phyloP scores from a whole-genome alignment of 2,797 vertebrate genomes.

The Florisuga fusca region DNA sequence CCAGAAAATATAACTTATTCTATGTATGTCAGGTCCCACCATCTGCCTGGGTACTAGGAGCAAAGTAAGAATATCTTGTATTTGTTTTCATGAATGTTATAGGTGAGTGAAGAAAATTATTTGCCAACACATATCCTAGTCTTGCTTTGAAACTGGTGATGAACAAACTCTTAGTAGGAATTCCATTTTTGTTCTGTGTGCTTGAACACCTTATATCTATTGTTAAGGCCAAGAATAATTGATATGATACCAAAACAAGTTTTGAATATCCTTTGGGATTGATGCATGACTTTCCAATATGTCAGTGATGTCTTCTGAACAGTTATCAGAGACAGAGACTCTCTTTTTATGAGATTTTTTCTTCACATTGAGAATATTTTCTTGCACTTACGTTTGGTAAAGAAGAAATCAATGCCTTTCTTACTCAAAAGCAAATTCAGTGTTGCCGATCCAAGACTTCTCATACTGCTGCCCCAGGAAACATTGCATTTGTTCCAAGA shows the following conservation, averaged over 20 bases:
- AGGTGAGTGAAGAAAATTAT: not conserved
- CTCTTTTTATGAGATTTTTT: not conserved
- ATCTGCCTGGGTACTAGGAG: not conserved
- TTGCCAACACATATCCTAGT: not conserved
- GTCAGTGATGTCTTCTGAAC: not conserved
- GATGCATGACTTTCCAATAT: not conserved
- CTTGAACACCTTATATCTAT: not conserved
- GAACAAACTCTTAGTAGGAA: not conserved
- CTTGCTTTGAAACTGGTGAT: not conserved
- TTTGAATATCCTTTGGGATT: not conserved
- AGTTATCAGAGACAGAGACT: not conserved
- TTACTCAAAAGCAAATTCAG: slow-evolving; percentile 4
- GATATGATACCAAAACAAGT: not conserved
- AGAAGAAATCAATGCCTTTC: not conserved
- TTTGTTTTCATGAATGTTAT: not conserved
- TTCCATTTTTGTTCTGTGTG: not conserved
- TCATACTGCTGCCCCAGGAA: not conserved
- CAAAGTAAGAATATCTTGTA: not conserved
- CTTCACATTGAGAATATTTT: not conserved
- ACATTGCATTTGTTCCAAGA: not conserved
- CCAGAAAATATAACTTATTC: not conserved
- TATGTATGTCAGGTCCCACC: not conserved
- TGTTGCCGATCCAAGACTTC: not conserved
- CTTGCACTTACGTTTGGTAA: not conserved
- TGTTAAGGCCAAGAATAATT: not conserved